phyloP scores from a whole-genome alignment of 2,797 vertebrate genomes.

The Macroramphosus scolopax region DNA sequence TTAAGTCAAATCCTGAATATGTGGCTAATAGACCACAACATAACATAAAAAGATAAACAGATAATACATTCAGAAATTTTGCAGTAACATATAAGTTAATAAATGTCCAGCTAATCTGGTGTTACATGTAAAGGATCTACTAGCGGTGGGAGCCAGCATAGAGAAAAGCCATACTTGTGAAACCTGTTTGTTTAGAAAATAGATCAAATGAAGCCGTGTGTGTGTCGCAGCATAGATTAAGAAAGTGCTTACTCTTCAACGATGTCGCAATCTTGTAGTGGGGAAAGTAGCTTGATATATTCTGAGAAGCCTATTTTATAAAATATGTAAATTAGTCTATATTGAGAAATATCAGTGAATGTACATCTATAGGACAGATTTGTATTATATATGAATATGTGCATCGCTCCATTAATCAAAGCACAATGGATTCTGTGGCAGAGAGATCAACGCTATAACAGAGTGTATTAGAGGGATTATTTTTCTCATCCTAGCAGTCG shows the following conservation, averaged over 20 bases:
- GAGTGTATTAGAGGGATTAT: too few species aligned
- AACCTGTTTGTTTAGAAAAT: slow-evolving; percentile 39
- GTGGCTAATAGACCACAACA: slow-evolving; percentile 29
- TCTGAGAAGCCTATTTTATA: slow-evolving; percentile 74
- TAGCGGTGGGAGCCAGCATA: slow-evolving; percentile 48
- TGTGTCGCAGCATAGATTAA: slow-evolving; percentile 38
- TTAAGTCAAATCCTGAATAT: slow-evolving; percentile 65
- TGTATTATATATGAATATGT: slow-evolving; percentile 69
- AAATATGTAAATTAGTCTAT: slow-evolving; percentile 72
- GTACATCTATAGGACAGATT: slow-evolving; percentile 72
- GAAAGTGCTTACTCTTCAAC: slow-evolving; percentile 43
- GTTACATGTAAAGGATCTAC: slow-evolving; percentile 23
- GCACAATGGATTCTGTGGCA: slow-evolving; percentile 74
- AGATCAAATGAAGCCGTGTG: too few species aligned
- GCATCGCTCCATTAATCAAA: slow-evolving; percentile 71
- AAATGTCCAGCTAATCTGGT: too few species aligned
- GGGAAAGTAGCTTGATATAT: slow-evolving; percentile 69
- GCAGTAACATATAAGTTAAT: slow-evolving; percentile 47
- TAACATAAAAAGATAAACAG: too few species aligned
- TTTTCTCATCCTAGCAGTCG: too few species aligned
- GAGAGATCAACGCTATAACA: too few species aligned
- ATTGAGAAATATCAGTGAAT: slow-evolving; percentile 72
- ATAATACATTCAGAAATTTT: too few species aligned
- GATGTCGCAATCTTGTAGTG: slow-evolving; percentile 56
- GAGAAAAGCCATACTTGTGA: slow-evolving; percentile 70